Conservation (phyloP, 2,113 vertebrate species). For the Syrmaticus mikado region DNA sequence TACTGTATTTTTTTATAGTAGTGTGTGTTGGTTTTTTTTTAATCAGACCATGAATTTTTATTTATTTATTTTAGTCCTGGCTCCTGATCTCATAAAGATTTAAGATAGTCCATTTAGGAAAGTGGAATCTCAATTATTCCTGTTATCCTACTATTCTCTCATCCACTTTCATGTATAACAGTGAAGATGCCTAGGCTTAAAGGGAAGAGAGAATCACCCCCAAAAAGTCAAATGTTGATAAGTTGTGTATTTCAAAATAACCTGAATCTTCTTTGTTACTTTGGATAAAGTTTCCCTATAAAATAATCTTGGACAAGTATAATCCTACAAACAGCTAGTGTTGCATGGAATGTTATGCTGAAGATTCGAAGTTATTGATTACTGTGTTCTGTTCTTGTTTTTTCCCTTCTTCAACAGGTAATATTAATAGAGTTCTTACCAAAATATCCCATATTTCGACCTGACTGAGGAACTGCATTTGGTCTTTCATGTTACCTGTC, state of each 20-base stretch:
- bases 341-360: not conserved
- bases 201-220: not conserved
- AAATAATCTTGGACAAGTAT: not conserved
- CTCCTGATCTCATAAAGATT: not conserved
- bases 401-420: conserved; percentile 84
- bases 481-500: conserved; percentile 84
- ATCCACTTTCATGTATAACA: not conserved
- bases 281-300: not conserved
- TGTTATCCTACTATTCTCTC: not conserved
- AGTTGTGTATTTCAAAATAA: not conserved
- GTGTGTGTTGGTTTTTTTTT: too few species aligned
- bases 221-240: not conserved
- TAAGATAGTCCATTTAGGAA: not conserved
- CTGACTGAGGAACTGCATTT: conserved; percentile 89
- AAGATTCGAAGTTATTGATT: conserved; percentile 47
- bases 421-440: conserved; percentile 99
- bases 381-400: conserved; percentile 68
- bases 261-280: not conserved
- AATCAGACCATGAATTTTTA: not conserved
- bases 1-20: not conserved
- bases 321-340: not conserved
- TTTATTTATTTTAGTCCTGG: not conserved
- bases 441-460: conserved; percentile 99
- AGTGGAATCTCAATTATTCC: not conserved
- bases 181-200: not conserved